These are phyloP conservation scores for Orchesella flavescens DNA, from an alignment of 2,888 invertebrate genomes.

Conservation along the genomic window DNA sequence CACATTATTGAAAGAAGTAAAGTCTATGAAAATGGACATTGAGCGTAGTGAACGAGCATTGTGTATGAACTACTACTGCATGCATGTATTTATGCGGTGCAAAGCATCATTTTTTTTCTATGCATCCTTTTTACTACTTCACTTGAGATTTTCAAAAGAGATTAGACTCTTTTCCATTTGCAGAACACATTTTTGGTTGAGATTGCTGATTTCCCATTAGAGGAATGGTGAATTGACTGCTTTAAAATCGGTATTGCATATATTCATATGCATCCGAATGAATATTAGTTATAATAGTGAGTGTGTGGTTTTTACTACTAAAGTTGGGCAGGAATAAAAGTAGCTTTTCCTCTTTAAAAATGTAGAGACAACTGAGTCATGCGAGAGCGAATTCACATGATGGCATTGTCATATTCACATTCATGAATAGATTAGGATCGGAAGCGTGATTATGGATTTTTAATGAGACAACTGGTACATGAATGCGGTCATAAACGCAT, in stretches of 20 bases:
- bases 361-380: too few relatives aligned
- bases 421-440: conserved; percentile 50
- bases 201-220: conserved; percentile 13
- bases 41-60: too few relatives aligned
- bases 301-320: background rate
- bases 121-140: conserved; percentile 17
- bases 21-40: conserved; percentile 41
- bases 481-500: conserved; percentile 17
- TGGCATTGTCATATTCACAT: too few relatives aligned
- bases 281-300: background rate
- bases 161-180: conserved; percentile 26
- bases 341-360: background rate
- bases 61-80: too few relatives aligned
- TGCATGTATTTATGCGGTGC: too few relatives aligned
- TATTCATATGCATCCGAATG: background rate
- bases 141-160: conserved; percentile 42
- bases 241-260: too few relatives aligned
- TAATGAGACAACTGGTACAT: conserved; percentile 64
- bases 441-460: conserved; percentile 69
- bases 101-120: too few relatives aligned
- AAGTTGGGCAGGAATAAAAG: background rate
- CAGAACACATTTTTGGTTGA: background rate
- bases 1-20: conserved; percentile 38
- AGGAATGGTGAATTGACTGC: too few relatives aligned
- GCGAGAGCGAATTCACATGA: too few relatives aligned